Percentiles rank a stretch among this genome's conserved stretches.
Evolutionary conservation across 1,140 invertebrate genomes (phyloP).

Genomic region (Delia radicum): DNA sequence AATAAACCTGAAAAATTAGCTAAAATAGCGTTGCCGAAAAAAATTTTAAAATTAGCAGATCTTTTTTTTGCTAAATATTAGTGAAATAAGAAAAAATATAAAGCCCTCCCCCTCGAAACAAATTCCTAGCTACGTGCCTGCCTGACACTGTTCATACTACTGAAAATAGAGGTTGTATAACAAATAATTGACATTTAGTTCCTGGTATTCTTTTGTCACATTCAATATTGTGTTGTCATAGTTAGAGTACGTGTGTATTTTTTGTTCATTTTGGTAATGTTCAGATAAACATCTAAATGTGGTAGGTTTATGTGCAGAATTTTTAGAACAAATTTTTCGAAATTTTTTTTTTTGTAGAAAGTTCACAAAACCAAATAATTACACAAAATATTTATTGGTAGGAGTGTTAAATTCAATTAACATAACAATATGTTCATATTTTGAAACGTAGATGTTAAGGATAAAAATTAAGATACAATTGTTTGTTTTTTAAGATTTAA

Average conservation of each 20-base stretch:
- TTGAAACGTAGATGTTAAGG: too few species aligned
- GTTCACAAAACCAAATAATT: too few species aligned
- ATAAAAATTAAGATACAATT: too few species aligned
- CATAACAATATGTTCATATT: constrained; percentile 15
- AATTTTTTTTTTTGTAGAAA: not conserved
- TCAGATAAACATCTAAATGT: constrained; percentile 6
- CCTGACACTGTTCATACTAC: not conserved
- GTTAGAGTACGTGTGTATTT: not conserved
- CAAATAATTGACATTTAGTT: constrained; percentile 24
- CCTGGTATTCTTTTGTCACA: constrained; percentile 19
- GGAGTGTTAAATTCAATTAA: constrained; percentile 23
- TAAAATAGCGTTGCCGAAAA: too few species aligned
- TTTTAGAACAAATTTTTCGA: not conserved
- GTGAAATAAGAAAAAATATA: too few species aligned
- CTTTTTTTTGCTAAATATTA: too few species aligned
- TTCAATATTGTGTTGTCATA: not conserved
- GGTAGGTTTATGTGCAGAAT: constrained; percentile 12
- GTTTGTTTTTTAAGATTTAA: too few species aligned
- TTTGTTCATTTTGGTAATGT: not conserved
- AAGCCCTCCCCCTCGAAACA: too few species aligned
- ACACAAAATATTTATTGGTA: constrained; percentile 12
- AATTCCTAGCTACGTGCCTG: too few species aligned
- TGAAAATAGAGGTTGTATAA: constrained; percentile 11
- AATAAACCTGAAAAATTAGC: too few species aligned
- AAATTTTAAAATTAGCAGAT: too few species aligned